phyloP scores from a whole-genome alignment of 2,113 vertebrate species.

The Poeciliopsis prolifica region DNA sequence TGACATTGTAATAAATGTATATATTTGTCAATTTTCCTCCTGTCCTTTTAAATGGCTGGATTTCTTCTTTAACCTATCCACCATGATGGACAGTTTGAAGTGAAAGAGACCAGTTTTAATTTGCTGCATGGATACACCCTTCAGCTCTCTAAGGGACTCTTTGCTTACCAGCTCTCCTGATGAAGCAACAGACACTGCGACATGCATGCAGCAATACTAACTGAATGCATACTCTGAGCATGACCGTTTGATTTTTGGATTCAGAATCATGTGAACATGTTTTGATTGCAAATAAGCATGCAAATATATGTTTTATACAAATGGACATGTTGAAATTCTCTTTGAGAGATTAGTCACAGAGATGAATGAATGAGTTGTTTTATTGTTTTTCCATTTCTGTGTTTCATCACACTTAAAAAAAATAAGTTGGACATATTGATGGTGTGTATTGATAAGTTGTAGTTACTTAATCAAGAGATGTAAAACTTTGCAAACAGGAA shows the following conservation, averaged over 20 bases:
- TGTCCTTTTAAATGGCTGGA: slow-evolving; percentile 33
- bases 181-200: slow-evolving; percentile 45
- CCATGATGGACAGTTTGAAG: slow-evolving; percentile 72
- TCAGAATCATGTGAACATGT: slow-evolving; percentile 1
- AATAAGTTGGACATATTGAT: too few species aligned
- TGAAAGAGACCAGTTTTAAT: slow-evolving; percentile 73
- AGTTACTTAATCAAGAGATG: background rate
- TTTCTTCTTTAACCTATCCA: slow-evolving; percentile 45
- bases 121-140: slow-evolving; percentile 74
- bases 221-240: slow-evolving; percentile 4
- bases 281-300: background rate
- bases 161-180: slow-evolving; percentile 49
- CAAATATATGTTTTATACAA: background rate
- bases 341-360: slow-evolving; percentile 43
- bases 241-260: slow-evolving; percentile 8
- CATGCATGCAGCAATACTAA: slow-evolving; percentile 9
- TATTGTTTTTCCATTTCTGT: background rate
- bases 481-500: background rate
- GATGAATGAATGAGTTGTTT: slow-evolving; percentile 36
- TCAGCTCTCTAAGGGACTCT: slow-evolving; percentile 55
- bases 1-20: slow-evolving; percentile 1
- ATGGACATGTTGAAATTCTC: slow-evolving; percentile 24
- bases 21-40: slow-evolving; percentile 39
- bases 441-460: background rate
- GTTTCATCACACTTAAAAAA: background rate